These are phyloP conservation scores for Eulithis prunata DNA, from an alignment of 2,888 invertebrate genomes.

Conservation along the genomic window DNA sequence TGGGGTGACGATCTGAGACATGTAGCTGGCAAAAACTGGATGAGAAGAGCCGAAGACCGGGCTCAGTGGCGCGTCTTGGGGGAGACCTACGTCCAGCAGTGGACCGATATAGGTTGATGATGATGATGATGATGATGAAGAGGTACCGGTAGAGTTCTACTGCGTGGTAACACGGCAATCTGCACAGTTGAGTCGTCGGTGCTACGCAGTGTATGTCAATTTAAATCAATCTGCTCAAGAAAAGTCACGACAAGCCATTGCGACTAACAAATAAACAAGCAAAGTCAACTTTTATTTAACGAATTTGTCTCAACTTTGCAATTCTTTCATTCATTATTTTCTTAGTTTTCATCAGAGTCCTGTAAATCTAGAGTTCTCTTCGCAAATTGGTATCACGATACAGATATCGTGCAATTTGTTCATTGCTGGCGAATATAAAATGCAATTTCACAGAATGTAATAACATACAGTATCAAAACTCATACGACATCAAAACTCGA, in stretches of 20 bases:
- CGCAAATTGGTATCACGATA: constrained; percentile 19
- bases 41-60: no score
- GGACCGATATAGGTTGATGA: no score
- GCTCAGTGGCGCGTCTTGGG: no score
- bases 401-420: constrained; percentile 21
- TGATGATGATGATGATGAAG: no score
- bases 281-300: neutral
- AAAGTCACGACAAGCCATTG: neutral
- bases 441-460: constrained; percentile 9
- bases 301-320: neutral
- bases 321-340: neutral
- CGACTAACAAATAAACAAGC: neutral
- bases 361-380: constrained; percentile 5
- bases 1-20: no score
- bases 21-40: no score
- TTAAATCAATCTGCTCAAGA: no score
- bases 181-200: no score
- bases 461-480: constrained; percentile 1
- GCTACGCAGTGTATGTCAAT: no score
- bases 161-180: no score
- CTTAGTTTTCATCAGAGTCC: constrained; percentile 3
- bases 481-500: neutral
- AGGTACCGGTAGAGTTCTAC: no score
- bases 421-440: constrained; percentile 10
- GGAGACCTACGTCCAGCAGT: no score